Percentiles rank a stretch among this genome's conserved stretches.
These are phyloP conservation scores for Xanthorhoe designata DNA, from an alignment of 2,888 invertebrate genomes.

Conservation along the genomic window DNA sequence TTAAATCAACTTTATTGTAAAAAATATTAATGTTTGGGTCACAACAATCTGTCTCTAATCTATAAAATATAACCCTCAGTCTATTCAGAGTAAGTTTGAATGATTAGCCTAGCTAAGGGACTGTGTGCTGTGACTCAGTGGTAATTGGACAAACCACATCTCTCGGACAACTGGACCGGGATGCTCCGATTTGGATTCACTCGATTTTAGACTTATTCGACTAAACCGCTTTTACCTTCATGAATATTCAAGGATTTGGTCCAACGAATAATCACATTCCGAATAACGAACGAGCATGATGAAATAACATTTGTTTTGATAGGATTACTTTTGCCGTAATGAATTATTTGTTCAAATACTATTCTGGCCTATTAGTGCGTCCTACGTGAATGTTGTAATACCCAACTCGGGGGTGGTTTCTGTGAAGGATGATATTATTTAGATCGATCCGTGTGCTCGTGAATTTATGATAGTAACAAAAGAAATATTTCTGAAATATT, in stretches of 20 bases:
- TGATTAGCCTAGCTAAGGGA: not conserved
- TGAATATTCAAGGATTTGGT: slow-evolving; percentile 24
- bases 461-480: too few relatives aligned
- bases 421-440: too few relatives aligned
- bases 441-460: too few relatives aligned
- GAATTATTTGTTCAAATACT: not conserved
- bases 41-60: too few relatives aligned
- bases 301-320: slow-evolving; percentile 11
- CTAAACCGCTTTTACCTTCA: slow-evolving; percentile 32
- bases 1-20: too few relatives aligned
- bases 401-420: too few relatives aligned
- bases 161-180: slow-evolving; percentile 34
- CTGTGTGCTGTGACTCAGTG: slow-evolving; percentile 11
- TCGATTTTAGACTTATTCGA: slow-evolving; percentile 39
- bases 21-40: too few relatives aligned
- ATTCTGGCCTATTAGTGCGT: not conserved
- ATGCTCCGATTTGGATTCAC: slow-evolving; percentile 36
- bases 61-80: too few relatives aligned
- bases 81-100: too few relatives aligned
- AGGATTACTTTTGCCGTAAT: slow-evolving; percentile 1
- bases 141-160: slow-evolving; percentile 53
- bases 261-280: slow-evolving; percentile 23
- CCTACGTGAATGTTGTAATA: not conserved
- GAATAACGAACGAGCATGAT: slow-evolving; percentile 17
- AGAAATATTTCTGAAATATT: too few relatives aligned